Evolutionary conservation across 1,140 invertebrate genomes (phyloP), one percentile per base, ranked within the genome.

Genomic region (Cydia fagiglandana): DNA sequence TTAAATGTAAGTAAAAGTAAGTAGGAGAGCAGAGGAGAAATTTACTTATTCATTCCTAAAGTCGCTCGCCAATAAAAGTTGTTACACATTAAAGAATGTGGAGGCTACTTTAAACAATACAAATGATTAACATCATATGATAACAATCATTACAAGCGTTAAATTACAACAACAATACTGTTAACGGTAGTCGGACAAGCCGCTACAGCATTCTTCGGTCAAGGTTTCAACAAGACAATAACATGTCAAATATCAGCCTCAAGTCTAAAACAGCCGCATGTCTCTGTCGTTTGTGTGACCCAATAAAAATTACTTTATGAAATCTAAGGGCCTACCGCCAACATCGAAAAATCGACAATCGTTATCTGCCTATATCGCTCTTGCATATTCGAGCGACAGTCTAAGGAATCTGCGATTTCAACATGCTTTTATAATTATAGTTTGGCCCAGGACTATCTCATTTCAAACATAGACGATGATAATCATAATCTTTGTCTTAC

Each of bases 171-270:
- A 61, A 61, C 56, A 61, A 24, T 15, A 12, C 5, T 17, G n/a
- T 4, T 30, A 64, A 12, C 9, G 17, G 20, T 64, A 64, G 61
- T 64, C 61, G 13, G 28, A 30, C 24, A 30, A 68, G 64, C 3
- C 13, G 64, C 38, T 68, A 68, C 64, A 68, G 30, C 64, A 68
- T 68, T 34, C 64, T 38, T 6, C 0, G 28, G 30, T 38, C 30
- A 38, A 68, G 30, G 28, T 5, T 64, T 13, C 24, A 30, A 34
- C 64, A 68, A 68, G 10, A 61, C 56, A 68, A n/a, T 68, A 68
- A 30, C 28, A 38, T n/a, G 28, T 15, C 64, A 34, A 2, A 34
- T 68, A 4, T 61, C 17, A 20, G 7, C 17, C 15, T 53, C 56
- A 68, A 68, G 15, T 68, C 64, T 34, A 17, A 30, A 68, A 20